These are phyloP conservation scores for Agapostemon virescens DNA, from an alignment of 2,888 invertebrate genomes.

Conservation along the genomic window DNA sequence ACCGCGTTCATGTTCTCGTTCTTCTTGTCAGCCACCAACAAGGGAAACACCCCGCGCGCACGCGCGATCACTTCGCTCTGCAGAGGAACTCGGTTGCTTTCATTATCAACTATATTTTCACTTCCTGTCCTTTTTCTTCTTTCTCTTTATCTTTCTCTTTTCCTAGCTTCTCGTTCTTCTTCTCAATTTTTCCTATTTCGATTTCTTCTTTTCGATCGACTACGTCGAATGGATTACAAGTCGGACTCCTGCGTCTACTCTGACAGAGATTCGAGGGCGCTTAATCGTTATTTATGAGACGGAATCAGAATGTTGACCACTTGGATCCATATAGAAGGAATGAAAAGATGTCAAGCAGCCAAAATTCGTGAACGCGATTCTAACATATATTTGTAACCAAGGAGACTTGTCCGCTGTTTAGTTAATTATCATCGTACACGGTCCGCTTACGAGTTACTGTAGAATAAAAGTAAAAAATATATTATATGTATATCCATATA, in stretches of 20 bases:
- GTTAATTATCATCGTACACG: conserved; percentile 48
- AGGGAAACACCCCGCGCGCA: conserved; percentile 38
- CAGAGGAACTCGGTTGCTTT: conserved; percentile 31
- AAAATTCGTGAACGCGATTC: conserved; percentile 1
- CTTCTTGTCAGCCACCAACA: conserved; percentile 17
- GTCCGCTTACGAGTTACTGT: conserved; percentile 57
- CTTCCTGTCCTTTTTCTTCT: background rate
- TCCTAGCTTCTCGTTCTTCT: background rate
- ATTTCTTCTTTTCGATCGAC: background rate
- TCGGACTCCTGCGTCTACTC: background rate
- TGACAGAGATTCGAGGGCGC: background rate
- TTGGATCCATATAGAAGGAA: conserved; percentile 6
- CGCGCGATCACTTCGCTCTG: conserved; percentile 42
- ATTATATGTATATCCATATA: conserved; percentile 60
- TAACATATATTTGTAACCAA: conserved; percentile 63
- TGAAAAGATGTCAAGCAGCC: conserved; percentile 5
- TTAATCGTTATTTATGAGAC: background rate
- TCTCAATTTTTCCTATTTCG: background rate
- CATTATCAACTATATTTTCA: background rate
- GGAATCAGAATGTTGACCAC: conserved; percentile 4
- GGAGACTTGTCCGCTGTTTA: conserved; percentile 56
- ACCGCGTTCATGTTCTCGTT: conserved; percentile 26
- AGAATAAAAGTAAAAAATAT: conserved; percentile 74
- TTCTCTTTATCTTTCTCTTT: background rate
- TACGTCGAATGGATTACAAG: background rate